phyloP scores from a whole-genome alignment of 2,888 invertebrate species.

The Agonopterix subpropinquella region DNA sequence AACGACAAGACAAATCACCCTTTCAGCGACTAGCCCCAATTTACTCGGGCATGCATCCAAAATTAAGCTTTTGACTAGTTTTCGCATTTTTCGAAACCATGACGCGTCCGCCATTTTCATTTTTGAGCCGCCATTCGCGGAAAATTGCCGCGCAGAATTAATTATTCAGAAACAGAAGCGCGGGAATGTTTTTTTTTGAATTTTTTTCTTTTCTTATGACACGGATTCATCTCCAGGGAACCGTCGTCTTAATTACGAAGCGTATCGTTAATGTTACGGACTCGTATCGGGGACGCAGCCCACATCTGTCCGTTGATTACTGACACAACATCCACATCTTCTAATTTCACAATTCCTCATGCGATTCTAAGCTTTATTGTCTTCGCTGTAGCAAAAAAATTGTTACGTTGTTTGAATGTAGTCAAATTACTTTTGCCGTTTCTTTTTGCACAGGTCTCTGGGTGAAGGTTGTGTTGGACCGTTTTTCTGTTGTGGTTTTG shows the following conservation, averaged over 20 bases:
- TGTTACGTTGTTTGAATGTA: conserved; percentile 15
- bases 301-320: conserved; percentile 45
- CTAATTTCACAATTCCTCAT: conserved; percentile 11
- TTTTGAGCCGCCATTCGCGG: conserved; percentile 4
- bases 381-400: conserved; percentile 11
- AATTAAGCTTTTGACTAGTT: conserved; percentile 13
- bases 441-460: conserved; percentile 16
- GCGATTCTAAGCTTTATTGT: conserved; percentile 33
- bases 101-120: conserved; percentile 6
- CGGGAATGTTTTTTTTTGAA: conserved; percentile 29
- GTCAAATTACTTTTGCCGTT: conserved; percentile 6
- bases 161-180: conserved; percentile 33
- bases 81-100: conserved; percentile 10
- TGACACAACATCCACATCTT: conserved; percentile 27
- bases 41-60: conserved; percentile 22
- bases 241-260: conserved; percentile 1
- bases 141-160: conserved; percentile 7
- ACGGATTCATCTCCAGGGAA: conserved; percentile 21
- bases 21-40: conserved; percentile 18
- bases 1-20: conserved; percentile 5
- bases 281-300: conserved; percentile 41
- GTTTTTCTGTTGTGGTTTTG: conserved; percentile 51
- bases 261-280: conserved; percentile 21
- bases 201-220: conserved; percentile 36
- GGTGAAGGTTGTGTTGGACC: conserved; percentile 41